These are phyloP conservation scores for Nemoura dubitans DNA, from an alignment of 2,888 invertebrate species.

Conservation along the genomic window DNA sequence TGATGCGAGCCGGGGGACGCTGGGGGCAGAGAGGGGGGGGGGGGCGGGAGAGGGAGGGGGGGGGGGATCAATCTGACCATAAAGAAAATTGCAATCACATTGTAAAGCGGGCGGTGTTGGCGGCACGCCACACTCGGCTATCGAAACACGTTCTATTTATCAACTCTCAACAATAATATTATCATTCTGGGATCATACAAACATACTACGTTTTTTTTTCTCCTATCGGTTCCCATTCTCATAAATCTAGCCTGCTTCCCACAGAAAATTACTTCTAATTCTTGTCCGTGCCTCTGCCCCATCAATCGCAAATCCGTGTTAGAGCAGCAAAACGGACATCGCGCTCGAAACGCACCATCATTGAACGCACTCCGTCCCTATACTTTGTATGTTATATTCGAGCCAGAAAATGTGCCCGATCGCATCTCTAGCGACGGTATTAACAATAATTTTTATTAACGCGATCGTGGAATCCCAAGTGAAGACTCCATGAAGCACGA, in stretches of 20 bases:
- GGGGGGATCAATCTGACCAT: background rate
- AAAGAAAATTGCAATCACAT: constrained; percentile 7
- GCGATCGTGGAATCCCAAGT: background rate
- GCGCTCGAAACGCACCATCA: too few species aligned
- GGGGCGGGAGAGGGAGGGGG: background rate
- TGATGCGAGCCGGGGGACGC: background rate
- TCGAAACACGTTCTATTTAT: background rate
- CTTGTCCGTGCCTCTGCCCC: too few species aligned
- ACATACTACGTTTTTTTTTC: background rate
- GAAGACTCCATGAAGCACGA: background rate
- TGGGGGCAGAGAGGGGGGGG: background rate
- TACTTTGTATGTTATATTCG: too few species aligned
- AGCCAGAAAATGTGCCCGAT: too few species aligned
- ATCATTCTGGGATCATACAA: background rate
- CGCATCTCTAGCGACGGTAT: too few species aligned
- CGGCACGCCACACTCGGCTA: background rate
- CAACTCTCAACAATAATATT: background rate
- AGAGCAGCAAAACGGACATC: too few species aligned
- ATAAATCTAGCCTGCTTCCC: background rate
- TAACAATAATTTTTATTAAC: too few species aligned
- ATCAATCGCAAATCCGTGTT: too few species aligned
- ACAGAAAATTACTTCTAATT: background rate
- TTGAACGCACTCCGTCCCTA: too few species aligned
- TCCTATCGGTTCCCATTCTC: background rate
- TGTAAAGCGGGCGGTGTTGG: background rate